These are phyloP conservation scores for Netelia virgata DNA, from an alignment of 2,888 invertebrate species.

Conservation along the genomic window DNA sequence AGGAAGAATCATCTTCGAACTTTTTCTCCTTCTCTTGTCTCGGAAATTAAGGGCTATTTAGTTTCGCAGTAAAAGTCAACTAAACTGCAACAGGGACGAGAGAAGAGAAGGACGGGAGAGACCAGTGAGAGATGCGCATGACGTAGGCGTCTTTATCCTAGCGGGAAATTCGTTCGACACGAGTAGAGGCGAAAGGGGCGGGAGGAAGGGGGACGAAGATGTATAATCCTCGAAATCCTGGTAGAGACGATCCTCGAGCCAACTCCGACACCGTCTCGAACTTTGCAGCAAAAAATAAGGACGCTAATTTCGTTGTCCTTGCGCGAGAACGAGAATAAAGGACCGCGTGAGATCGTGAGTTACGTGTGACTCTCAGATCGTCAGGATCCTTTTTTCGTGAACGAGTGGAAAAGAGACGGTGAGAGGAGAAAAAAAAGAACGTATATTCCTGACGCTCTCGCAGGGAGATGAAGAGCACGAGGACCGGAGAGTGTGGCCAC, in stretches of 20 bases:
- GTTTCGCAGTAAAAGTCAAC: conserved; percentile 65
- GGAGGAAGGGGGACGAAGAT: neutral
- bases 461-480: conserved; percentile 40
- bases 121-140: conserved; percentile 56
- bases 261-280: neutral
- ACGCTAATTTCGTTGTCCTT: conserved; percentile 42
- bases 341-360: conserved; percentile 37
- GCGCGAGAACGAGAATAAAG: conserved; percentile 23
- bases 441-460: conserved; percentile 47
- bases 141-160: conserved; percentile 75
- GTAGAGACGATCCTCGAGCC: neutral
- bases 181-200: neutral
- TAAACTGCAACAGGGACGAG: neutral
- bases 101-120: neutral
- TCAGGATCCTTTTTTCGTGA: conserved; percentile 38
- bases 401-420: conserved; percentile 21
- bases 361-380: conserved; percentile 42
- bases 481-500: conserved; percentile 38
- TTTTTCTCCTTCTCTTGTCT: conserved; percentile 65
- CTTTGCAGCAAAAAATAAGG: conserved; percentile 52
- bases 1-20: neutral
- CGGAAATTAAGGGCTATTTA: conserved; percentile 77
- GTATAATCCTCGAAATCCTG: no score
- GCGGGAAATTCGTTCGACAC: conserved; percentile 64
- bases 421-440: conserved; percentile 23